Conservation (phyloP, 2,797 vertebrate genomes). For the Cuculus canorus region DNA sequence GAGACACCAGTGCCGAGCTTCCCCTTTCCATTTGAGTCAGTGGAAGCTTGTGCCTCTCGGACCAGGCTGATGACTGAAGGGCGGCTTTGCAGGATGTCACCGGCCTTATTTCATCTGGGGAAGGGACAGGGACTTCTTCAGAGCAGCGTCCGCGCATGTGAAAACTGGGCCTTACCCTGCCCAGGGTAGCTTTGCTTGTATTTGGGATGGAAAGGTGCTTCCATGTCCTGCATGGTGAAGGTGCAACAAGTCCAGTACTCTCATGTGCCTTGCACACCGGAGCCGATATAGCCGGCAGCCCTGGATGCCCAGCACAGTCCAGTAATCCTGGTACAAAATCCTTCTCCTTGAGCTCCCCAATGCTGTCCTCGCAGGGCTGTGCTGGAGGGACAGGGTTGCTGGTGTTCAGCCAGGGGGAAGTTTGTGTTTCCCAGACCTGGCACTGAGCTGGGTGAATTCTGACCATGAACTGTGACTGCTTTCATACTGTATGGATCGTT, state of each 20-base stretch:
- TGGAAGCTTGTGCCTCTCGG: constrained; percentile 24
- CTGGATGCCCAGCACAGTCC: neutral
- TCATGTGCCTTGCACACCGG: fast-evolving
- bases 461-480: neutral
- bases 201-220: neutral
- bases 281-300: neutral
- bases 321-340: neutral
- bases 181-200: neutral
- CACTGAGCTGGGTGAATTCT: neutral
- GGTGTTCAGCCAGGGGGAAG: neutral
- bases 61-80: neutral
- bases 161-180: neutral
- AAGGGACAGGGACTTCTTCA: neutral
- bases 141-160: neutral
- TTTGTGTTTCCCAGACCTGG: neutral
- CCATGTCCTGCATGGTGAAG: fast-evolving
- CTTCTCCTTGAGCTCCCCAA: neutral
- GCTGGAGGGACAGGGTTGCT: neutral
- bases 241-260: neutral
- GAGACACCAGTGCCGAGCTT: neutral
- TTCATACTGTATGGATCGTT: neutral
- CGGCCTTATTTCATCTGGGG: neutral
- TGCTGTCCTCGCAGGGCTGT: neutral
- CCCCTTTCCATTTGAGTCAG: constrained; percentile 59
- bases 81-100: neutral